These are phyloP conservation scores for Cyrtonyx montezumae DNA, from an alignment of 2,113 vertebrate species.

Conservation along the genomic window DNA sequence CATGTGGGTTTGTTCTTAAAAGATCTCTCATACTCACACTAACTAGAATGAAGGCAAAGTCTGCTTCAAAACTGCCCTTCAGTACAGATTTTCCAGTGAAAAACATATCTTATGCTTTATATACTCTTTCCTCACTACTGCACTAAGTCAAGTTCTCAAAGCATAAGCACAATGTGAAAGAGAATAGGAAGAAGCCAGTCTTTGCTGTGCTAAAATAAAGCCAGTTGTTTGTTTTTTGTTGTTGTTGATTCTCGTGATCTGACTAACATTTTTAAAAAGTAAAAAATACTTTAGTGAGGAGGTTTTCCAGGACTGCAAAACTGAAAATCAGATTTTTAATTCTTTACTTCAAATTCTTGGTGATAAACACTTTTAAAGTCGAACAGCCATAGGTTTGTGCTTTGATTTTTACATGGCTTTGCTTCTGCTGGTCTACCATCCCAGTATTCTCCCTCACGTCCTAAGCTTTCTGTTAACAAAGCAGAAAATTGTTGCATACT, in stretches of 20 bases:
- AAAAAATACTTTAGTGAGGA: not conserved
- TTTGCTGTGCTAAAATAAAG: constrained; percentile 40
- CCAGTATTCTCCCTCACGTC: not conserved
- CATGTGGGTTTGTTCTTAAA: constrained; percentile 22
- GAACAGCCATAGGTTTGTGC: not conserved
- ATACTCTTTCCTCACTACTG: not conserved
- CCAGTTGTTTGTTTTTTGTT: not conserved
- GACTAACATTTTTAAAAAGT: not conserved
- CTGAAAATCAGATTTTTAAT: not conserved
- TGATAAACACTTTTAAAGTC: not conserved
- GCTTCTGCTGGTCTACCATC: not conserved
- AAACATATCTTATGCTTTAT: constrained; percentile 34
- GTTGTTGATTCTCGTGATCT: not conserved
- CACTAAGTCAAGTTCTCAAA: constrained; percentile 48
- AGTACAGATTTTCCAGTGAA: constrained; percentile 32
- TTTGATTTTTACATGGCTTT: not conserved
- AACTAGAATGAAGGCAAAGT: constrained; percentile 56
- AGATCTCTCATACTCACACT: constrained; percentile 37
- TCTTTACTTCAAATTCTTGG: not conserved
- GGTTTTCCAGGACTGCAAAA: not conserved
- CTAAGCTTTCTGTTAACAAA: not conserved
- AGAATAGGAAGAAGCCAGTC: constrained; percentile 44
- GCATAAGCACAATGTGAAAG: constrained; percentile 19
- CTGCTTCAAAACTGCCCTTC: constrained; percentile 23
- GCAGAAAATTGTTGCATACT: not conserved